Evolutionary conservation across 2,113 vertebrate species (phyloP).

Genomic region (Panthera leo): DNA sequence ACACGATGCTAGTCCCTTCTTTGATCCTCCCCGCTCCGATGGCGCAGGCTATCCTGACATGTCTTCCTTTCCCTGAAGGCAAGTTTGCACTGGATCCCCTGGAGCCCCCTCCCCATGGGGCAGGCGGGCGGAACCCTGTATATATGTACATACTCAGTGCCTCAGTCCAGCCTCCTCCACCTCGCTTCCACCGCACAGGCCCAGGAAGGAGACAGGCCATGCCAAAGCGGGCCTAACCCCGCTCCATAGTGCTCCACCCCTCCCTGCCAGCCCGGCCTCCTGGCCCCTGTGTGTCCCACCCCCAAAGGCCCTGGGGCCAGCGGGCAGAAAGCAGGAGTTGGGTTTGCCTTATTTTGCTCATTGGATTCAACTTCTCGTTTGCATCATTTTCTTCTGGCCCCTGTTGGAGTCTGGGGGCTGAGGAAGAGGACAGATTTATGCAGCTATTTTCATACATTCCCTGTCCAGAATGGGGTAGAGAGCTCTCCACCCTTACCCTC

Average conservation of each 20-base stretch:
- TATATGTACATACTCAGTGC: slow-evolving; percentile 82
- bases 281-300: background rate
- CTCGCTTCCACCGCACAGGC: slow-evolving; percentile 54
- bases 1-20: background rate
- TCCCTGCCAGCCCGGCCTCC: background rate
- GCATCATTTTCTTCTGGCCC: slow-evolving; percentile 58
- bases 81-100: slow-evolving; percentile 76
- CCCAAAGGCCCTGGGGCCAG: slow-evolving; percentile 1
- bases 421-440: slow-evolving; percentile 61
- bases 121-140: slow-evolving; percentile 71
- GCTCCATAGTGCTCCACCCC: slow-evolving; percentile 31
- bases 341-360: slow-evolving; percentile 84
- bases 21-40: background rate
- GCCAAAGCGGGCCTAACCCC: slow-evolving; percentile 64
- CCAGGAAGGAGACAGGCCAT: slow-evolving; percentile 38
- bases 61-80: slow-evolving; percentile 73
- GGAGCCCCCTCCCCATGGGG: background rate
- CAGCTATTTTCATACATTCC: slow-evolving; percentile 76
- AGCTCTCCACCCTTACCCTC: background rate
- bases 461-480: slow-evolving; percentile 29
- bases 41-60: background rate
- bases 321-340: slow-evolving; percentile 69
- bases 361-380: slow-evolving; percentile 70
- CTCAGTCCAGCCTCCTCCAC: slow-evolving; percentile 66
- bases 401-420: background rate